phyloP scores from a whole-genome alignment of 2,113 vertebrate genomes.

The Nannobrachium achirus region DNA sequence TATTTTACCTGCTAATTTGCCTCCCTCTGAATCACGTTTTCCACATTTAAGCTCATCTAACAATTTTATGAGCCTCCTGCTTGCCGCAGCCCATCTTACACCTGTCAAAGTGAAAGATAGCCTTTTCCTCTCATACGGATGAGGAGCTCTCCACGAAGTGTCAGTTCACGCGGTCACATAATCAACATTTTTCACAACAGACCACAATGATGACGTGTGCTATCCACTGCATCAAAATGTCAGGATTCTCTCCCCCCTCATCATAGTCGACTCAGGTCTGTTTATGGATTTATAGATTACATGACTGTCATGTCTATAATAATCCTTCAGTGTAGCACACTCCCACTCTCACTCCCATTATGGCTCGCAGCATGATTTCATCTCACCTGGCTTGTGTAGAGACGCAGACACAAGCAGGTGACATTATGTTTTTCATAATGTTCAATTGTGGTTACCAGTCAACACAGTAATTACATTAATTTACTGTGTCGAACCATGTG shows the following conservation, averaged over 20 bases:
- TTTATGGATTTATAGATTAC: neutral
- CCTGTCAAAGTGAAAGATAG: neutral
- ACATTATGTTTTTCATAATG: neutral
- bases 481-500: no score
- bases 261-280: neutral
- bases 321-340: neutral
- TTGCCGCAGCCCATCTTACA: neutral
- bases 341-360: neutral
- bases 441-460: neutral
- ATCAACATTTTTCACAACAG: neutral
- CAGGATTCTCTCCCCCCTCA: neutral
- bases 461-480: neutral
- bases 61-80: neutral
- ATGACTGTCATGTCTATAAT: neutral
- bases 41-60: neutral
- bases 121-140: neutral
- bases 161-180: slow-evolving; percentile 1
- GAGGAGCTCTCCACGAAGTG: neutral
- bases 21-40: slow-evolving; percentile 31
- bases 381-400: no score
- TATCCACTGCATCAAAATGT: neutral
- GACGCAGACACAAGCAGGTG: neutral
- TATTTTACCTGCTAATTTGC: slow-evolving; percentile 2
- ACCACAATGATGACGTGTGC: neutral
- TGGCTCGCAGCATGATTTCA: no score